Evolutionary conservation across 2,797 vertebrate genomes (phyloP).

Genomic region (Sebastes iracundus): DNA sequence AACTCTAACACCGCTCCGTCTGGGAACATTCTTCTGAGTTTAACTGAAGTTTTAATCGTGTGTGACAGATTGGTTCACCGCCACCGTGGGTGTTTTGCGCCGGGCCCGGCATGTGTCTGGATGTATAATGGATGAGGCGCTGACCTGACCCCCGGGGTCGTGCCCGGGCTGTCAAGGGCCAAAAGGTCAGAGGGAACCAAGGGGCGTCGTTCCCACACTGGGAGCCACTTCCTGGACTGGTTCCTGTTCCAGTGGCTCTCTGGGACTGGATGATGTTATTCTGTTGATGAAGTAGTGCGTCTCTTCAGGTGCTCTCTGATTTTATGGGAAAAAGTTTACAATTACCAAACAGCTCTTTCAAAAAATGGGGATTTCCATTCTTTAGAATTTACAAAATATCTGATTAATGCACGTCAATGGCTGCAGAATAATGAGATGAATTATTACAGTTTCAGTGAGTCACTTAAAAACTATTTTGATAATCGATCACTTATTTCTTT

Average conservation of each 20-base stretch:
- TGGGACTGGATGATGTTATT: neutral
- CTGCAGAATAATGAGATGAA: neutral
- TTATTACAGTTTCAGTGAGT: neutral
- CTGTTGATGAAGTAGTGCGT: neutral
- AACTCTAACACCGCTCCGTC: neutral
- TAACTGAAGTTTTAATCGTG: neutral
- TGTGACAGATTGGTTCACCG: conserved; percentile 19
- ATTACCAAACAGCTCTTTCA: neutral
- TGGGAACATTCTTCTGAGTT: conserved; percentile 12
- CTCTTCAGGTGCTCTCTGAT: neutral
- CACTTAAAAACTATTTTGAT: neutral
- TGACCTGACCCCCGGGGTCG: conserved; percentile 41
- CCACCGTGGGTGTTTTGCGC: conserved; percentile 7
- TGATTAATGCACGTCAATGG: neutral
- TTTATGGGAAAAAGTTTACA: neutral
- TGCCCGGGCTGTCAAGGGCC: conserved; percentile 18
- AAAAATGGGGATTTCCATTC: neutral
- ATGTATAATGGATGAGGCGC: conserved; percentile 47
- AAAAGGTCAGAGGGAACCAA: conserved; percentile 54
- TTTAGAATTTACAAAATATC: neutral
- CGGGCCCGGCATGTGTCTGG: conserved; percentile 25
- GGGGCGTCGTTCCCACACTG: conserved; percentile 47
- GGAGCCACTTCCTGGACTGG: neutral
- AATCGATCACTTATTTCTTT: neutral
- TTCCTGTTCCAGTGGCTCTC: conserved; percentile 2